Evolutionary conservation across 1,140 invertebrate species (phyloP).

Genomic region (Philotrypesis tridentata): DNA sequence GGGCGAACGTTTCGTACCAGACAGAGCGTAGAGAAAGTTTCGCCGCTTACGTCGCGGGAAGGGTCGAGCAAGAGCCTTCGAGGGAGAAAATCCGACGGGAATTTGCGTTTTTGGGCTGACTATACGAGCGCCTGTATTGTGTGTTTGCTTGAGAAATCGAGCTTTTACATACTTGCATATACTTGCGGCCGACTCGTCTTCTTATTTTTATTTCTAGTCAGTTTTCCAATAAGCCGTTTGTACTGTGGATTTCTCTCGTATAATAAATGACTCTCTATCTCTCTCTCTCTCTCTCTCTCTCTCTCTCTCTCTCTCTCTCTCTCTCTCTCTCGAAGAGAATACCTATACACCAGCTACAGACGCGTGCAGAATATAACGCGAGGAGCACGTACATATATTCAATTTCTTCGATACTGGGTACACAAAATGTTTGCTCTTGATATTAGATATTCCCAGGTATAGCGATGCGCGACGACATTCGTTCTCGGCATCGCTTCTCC

Average conservation of each 20-base stretch:
- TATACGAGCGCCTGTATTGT: neutral
- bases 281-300: no score
- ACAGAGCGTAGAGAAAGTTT: conserved; percentile 29
- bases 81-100: conserved; percentile 37
- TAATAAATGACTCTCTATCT: conserved; percentile 3
- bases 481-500: neutral
- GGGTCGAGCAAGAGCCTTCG: conserved; percentile 16
- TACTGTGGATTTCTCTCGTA: neutral
- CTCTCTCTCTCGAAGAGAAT: neutral
- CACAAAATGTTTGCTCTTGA: neutral
- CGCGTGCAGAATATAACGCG: neutral
- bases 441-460: neutral
- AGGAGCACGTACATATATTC: neutral
- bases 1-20: conserved; percentile 12
- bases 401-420: neutral
- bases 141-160: conserved; percentile 26
- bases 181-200: neutral
- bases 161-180: conserved; percentile 17
- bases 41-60: neutral
- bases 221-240: neutral
- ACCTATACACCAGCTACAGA: neutral
- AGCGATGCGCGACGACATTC: neutral
- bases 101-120: conserved; percentile 31
- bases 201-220: no score
- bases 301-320: no score